Evolutionary conservation across 2,113 vertebrate genomes (phyloP).

Genomic region (Salvelinus sp.): DNA sequence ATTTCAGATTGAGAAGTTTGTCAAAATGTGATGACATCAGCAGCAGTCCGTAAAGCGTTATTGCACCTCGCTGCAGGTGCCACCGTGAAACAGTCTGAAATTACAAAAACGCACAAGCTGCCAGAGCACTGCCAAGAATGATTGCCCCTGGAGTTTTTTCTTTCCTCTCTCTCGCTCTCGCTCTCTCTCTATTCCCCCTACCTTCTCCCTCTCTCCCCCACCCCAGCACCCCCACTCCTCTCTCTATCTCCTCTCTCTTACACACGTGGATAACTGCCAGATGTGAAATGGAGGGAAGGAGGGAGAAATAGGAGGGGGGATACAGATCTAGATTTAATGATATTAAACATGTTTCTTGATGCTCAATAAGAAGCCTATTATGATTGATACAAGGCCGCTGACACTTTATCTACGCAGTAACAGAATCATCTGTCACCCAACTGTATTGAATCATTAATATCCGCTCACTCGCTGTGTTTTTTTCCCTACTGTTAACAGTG

Average conservation of each 20-base stretch:
- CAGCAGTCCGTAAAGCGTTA: slow-evolving; percentile 87
- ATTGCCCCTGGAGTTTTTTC: slow-evolving; percentile 87
- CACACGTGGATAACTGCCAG: slow-evolving; percentile 78
- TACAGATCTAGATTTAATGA: slow-evolving; percentile 88
- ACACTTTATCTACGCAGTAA: slow-evolving; percentile 92
- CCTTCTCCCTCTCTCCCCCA: too few species aligned
- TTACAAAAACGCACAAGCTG: slow-evolving; percentile 79
- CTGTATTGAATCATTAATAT: slow-evolving; percentile 98
- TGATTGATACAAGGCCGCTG: slow-evolving; percentile 91
- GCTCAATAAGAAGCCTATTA: slow-evolving; percentile 94
- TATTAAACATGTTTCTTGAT: slow-evolving; percentile 96
- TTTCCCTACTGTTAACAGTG: slow-evolving; percentile 86
- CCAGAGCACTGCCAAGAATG: slow-evolving; percentile 83
- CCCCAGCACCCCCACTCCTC: neutral
- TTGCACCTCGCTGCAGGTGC: slow-evolving; percentile 86
- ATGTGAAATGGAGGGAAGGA: slow-evolving; percentile 77
- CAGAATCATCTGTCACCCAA: slow-evolving; percentile 92
- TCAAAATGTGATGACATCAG: slow-evolving; percentile 95
- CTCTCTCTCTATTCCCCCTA: slow-evolving; percentile 10
- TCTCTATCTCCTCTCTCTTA: neutral
- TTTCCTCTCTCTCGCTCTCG: neutral
- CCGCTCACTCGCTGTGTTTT: slow-evolving; percentile 69
- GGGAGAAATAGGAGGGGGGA: neutral
- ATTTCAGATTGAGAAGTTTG: slow-evolving; percentile 94
- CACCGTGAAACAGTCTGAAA: slow-evolving; percentile 84